These are phyloP conservation scores for Rousettus madagascariensis DNA, from an alignment of 2,797 vertebrate genomes.

Conservation along the genomic window DNA sequence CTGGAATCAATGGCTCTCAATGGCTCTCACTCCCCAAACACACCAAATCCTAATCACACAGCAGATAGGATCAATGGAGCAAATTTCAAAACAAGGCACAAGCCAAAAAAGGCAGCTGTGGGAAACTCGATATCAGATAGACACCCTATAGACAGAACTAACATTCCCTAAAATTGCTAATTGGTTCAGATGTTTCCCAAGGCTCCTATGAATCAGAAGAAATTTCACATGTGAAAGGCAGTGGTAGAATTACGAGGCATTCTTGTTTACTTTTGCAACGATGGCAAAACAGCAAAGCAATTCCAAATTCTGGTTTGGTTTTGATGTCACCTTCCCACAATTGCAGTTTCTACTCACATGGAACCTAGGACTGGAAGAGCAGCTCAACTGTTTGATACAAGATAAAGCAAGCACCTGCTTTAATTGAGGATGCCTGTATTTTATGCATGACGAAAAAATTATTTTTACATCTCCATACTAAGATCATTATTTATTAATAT, in stretches of 20 bases:
- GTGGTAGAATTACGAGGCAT: neutral
- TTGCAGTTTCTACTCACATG: neutral
- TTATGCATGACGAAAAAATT: neutral
- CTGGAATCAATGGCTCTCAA: neutral
- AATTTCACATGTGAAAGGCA: neutral
- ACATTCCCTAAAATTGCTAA: neutral
- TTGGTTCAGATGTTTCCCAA: neutral
- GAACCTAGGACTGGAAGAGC: neutral
- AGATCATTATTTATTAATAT: neutral
- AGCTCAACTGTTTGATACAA: neutral
- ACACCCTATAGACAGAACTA: neutral
- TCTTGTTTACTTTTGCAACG: slow-evolving; percentile 6
- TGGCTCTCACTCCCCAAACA: neutral
- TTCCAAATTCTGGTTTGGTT: slow-evolving; percentile 8
- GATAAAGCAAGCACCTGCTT: neutral
- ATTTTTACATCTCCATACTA: neutral
- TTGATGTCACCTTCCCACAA: neutral
- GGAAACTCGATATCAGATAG: neutral
- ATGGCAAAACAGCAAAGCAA: slow-evolving; percentile 4
- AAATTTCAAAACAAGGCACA: slow-evolving; percentile 8
- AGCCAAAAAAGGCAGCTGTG: slow-evolving; percentile 42
- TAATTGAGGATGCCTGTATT: neutral
- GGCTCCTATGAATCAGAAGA: neutral
- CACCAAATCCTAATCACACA: neutral
- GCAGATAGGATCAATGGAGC: neutral